Evolutionary conservation across 2,888 invertebrate species (phyloP), one percentile per base, ranked within the genome.

Genomic region (Eudasyphora cyanicolor): DNA sequence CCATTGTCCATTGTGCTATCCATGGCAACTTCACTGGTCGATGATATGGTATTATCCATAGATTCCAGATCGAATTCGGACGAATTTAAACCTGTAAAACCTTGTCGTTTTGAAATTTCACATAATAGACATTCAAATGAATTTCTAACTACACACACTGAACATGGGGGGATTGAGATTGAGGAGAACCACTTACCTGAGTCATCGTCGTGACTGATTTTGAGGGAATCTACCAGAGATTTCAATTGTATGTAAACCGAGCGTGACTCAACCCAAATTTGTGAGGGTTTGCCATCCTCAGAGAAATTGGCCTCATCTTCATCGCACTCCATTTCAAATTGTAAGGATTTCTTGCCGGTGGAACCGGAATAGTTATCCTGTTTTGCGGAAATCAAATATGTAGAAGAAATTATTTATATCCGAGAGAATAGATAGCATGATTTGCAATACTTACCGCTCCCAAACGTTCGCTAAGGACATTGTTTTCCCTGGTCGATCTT

Each of bases 321-420:
- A 87, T 95, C 95, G 71, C 96, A 94, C 91, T 98, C 97, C 95
- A 98, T 96, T 93, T 98, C 98, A 86, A 96, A 97, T 90, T 97
- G 96, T 81, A 98, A 94, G 24, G 98, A 97, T 90, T 93, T 90
- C 89, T 93, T 88, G 87, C 93, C 90, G 86, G 89, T 88, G 77
- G 88, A 88, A 75, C 87, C 90, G 4, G 90, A 90, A 79, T 90
- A 91, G 21, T 88, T 87, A 78, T 91, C 91, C 90, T 90, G 69
- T 14, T 42, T n/a, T n/a, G 51, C 24, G 3, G 38, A 38, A 24
- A 29, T n/a, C n/a, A 62, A 27, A 64, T 6, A 24, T 14, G 32
- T 35, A 38, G 7, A 4, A n/a, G n/a, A n/a, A n/a, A n/a, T n/a
- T n/a, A n/a, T n/a, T n/a, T n/a, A n/a, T n/a, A 35, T 35, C 10